Evolutionary conservation across 2,888 invertebrate species (phyloP), one percentile per base, ranked within the genome.

Genomic region (Kuschelorhynchus macadamiae): DNA sequence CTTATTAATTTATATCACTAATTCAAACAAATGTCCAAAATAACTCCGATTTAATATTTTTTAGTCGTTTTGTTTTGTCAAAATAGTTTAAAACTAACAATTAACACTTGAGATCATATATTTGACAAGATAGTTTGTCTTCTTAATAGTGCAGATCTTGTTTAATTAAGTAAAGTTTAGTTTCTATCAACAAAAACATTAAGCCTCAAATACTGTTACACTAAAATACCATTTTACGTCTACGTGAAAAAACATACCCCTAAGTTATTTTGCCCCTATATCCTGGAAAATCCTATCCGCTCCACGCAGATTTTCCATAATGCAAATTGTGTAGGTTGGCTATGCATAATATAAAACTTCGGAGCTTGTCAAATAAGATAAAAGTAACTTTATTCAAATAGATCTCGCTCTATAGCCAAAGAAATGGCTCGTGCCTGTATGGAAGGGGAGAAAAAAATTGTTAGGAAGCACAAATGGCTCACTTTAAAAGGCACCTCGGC

Each of bases 281-380:
- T 39, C 12, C 20, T 39, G 30, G 17, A 16, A 61, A 61, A 61
- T 61, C 49, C 52, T 8, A 11, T 25, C 21, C 14, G 16, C 25
- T 50, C 50, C 12, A 41, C 9, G 52, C 25, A 56, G 46, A 57
- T 57, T 57, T 46, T 18, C 59, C 46, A 39, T 47, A 46, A 55
- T 32, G 62, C 62, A 52, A 46, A 52, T 49, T 16, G 53, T 46
- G 33, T 21, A 46, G 53, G 46, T 53, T 33, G 52, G 53, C 62
- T 53, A 62, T 62, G 62, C 62, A 62, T 62, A 62, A 62, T 53
- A 62, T 62, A 52, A 53, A 53, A 53, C 44, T 62, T 62, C 46
- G n/a, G 20, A 44, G 20, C 33, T 62, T 62, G 62, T 53, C 62
- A 53, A 52, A 62, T 53, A 62, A 62, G 62, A 62, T 53, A 62